Evolutionary conservation across 2,113 vertebrate genomes (phyloP).

Genomic region (Smithornis capensis): DNA sequence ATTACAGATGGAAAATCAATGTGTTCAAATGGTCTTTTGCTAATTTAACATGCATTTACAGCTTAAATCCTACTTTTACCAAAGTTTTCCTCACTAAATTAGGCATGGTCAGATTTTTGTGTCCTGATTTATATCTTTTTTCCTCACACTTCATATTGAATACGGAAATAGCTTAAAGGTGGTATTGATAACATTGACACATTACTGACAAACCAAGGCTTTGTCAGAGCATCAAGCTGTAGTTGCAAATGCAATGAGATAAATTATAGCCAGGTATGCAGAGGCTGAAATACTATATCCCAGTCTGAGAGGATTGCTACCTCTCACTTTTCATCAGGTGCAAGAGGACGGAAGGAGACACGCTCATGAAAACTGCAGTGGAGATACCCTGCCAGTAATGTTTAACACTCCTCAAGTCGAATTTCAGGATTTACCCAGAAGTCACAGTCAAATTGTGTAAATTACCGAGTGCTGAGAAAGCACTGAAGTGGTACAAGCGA

Average conservation of each 20-base stretch:
- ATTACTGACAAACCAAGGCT: background rate
- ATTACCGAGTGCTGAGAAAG: background rate
- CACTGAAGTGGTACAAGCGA: background rate
- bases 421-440: background rate
- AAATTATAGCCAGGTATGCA: background rate
- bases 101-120: background rate
- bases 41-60: background rate
- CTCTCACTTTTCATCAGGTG: background rate
- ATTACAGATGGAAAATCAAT: background rate
- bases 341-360: background rate
- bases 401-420: rapidly evolving
- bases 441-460: background rate
- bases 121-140: background rate
- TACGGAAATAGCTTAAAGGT: background rate
- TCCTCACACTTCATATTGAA: background rate
- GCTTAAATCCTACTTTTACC: background rate
- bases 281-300: background rate
- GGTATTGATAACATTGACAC: background rate
- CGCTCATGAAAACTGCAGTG: background rate
- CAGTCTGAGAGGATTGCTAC: rapidly evolving
- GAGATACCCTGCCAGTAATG: rapidly evolving
- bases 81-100: background rate
- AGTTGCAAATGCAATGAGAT: background rate
- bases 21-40: background rate
- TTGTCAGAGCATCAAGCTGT: background rate